These are phyloP conservation scores for Drosophila murphyi DNA, from an alignment of 1,140 invertebrate species.

Conservation along the genomic window DNA sequence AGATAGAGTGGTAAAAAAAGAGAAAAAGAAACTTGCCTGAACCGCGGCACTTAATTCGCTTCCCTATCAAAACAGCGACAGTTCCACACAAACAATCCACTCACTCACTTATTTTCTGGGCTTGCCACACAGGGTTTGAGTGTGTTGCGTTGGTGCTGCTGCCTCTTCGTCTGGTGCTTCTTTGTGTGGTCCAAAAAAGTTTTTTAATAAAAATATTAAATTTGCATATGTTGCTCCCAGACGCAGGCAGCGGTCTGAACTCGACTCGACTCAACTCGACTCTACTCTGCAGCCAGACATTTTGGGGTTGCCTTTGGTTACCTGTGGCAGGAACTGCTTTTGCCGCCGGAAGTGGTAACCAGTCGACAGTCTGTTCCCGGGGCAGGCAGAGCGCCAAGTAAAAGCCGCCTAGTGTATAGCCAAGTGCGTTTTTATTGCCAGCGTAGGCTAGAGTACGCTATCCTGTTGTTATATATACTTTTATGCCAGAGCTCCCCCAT, in stretches of 20 bases:
- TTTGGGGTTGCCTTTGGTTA: constrained; percentile 59
- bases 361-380: constrained; percentile 26
- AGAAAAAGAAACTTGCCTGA: constrained; percentile 36
- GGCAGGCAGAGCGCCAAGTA: constrained; percentile 1
- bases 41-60: constrained; percentile 61
- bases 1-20: background rate
- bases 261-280: background rate
- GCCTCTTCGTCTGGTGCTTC: constrained; percentile 15
- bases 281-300: constrained; percentile 37
- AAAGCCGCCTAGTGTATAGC: constrained; percentile 23
- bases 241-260: constrained; percentile 22
- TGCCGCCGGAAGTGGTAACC: constrained; percentile 57
- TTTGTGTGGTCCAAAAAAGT: constrained; percentile 55
- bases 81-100: constrained; percentile 4
- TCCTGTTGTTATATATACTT: constrained; percentile 6
- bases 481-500: background rate
- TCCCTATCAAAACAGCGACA: constrained; percentile 55
- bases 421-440: constrained; percentile 60
- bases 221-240: constrained; percentile 66
- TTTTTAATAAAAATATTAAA: constrained; percentile 74
- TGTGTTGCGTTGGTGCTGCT: constrained; percentile 13
- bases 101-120: background rate
- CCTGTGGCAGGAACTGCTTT: constrained; percentile 56
- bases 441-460: constrained; percentile 25
- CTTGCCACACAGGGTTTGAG: background rate